Evolutionary conservation across 2,888 invertebrate species (phyloP), one percentile per base, ranked within the genome.

Genomic region (Acanthosoma haemorrhoidale): DNA sequence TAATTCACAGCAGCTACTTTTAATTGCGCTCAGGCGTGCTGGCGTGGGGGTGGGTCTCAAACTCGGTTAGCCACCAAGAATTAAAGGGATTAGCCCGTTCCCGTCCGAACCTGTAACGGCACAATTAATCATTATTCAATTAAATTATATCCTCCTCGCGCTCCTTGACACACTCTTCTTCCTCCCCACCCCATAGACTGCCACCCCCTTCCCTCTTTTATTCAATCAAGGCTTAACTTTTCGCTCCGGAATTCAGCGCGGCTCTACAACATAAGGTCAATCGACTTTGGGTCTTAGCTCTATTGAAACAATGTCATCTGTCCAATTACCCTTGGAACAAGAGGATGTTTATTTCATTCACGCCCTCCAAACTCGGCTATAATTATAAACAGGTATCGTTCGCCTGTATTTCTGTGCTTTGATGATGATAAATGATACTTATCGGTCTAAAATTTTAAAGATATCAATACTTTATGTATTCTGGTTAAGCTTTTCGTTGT

Each of bases 91-190:
- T 51, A 51, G 51, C 1, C 13, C 21, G 3, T 21, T n/a, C 25
- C 1, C 13, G 25, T n/a, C 21, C 21, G 51, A 21, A n/a, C n/a
- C n/a, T n/a, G n/a, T n/a, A n/a, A n/a, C 25, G 51, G 4, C 13
- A 21, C 13, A 51, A 51, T 51, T 51, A 51, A 51, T 51, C 51
- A 51, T 25, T 51, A 51, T 51, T 51, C 51, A 51, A 51, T 51
- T 51, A 51, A 51, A 25, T 51, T 51, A 51, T 51, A 25, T 25
- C 25, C 25, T 16, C 25, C 43, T 21, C 43, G 18, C 21, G 13
- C 41, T 18, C 15, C 16, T 9, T 32, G 4, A 4, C 9, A 9
- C 32, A 4, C 9, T 6, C 9, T 32, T 32, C 32, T 9, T 32
- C 32, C 32, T 6, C 3, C 16, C 41, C 41, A n/a, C 16, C 2